A percentile compares a stretch with the other conserved stretches of the same genome.
These are phyloP conservation scores for Ditula angustiorana DNA, from an alignment of 2,888 invertebrate species.

Conservation along the genomic window DNA sequence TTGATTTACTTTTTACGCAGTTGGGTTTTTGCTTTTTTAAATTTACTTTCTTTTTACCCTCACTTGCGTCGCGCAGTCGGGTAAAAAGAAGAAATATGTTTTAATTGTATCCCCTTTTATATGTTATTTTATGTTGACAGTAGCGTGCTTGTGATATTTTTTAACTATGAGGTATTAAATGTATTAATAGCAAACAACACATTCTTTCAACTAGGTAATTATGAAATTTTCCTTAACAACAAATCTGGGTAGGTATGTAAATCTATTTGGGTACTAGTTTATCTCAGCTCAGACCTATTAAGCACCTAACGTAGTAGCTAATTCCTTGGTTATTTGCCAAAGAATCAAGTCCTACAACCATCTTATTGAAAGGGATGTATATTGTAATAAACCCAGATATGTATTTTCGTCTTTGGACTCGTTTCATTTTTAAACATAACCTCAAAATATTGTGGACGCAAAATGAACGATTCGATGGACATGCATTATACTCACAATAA, in stretches of 20 bases:
- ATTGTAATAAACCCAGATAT: slow-evolving; percentile 34
- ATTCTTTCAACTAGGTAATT: background rate
- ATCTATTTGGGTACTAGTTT: slow-evolving; percentile 28
- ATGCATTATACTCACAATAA: slow-evolving; percentile 72
- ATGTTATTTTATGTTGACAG: too few relatives aligned
- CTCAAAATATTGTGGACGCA: slow-evolving; percentile 70
- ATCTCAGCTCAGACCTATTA: slow-evolving; percentile 21
- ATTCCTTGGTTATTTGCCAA: slow-evolving; percentile 41
- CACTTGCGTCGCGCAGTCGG: too few relatives aligned
- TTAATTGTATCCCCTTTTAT: too few relatives aligned
- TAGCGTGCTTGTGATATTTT: too few relatives aligned
- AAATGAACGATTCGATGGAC: slow-evolving; percentile 55
- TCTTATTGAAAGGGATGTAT: slow-evolving; percentile 25
- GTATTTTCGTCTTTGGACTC: slow-evolving; percentile 41
- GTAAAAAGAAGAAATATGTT: too few relatives aligned
- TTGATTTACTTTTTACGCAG: too few relatives aligned
- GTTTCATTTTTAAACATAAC: slow-evolving; percentile 66
- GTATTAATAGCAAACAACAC: too few relatives aligned
- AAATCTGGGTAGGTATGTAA: slow-evolving; percentile 7
- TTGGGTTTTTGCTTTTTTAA: too few relatives aligned
- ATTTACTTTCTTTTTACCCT: too few relatives aligned
- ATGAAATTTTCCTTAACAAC: slow-evolving; percentile 3
- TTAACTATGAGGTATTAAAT: too few relatives aligned
- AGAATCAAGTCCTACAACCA: slow-evolving; percentile 31
- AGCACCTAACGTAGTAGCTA: slow-evolving; percentile 15